Evolutionary conservation across 2,797 vertebrate genomes (phyloP).

Genomic region (Prionace glauca): DNA sequence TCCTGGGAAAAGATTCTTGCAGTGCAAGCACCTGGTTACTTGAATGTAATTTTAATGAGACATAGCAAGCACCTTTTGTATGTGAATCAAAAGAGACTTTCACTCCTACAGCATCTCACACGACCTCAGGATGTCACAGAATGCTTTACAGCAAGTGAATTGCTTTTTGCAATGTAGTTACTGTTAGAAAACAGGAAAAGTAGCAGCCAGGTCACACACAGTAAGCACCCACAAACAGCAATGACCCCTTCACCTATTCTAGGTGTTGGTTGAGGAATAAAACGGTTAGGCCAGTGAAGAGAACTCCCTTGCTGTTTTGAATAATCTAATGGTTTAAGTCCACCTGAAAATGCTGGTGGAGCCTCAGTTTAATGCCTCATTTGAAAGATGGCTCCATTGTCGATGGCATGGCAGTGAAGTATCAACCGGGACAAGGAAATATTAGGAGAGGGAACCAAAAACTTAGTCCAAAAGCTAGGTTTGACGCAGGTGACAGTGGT

Average conservation of each 20-base stretch:
- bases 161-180: neutral
- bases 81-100: neutral
- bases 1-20: neutral
- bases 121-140: neutral
- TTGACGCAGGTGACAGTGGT: neutral
- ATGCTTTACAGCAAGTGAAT: neutral
- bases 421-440: neutral
- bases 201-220: neutral
- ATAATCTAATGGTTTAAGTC: neutral
- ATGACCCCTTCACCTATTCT: neutral
- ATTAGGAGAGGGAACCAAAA: neutral
- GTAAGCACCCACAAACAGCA: no score
- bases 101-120: neutral
- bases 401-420: neutral
- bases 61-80: neutral
- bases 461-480: neutral
- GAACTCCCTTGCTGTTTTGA: neutral
- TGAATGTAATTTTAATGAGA: neutral
- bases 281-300: neutral
- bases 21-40: neutral
- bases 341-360: neutral
- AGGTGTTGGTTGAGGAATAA: neutral
- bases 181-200: neutral
- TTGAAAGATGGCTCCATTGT: neutral
- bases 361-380: neutral